Evolutionary conservation across 2,113 vertebrate genomes (phyloP).

Genomic region (Speoplatyrhinus poulsoni): DNA sequence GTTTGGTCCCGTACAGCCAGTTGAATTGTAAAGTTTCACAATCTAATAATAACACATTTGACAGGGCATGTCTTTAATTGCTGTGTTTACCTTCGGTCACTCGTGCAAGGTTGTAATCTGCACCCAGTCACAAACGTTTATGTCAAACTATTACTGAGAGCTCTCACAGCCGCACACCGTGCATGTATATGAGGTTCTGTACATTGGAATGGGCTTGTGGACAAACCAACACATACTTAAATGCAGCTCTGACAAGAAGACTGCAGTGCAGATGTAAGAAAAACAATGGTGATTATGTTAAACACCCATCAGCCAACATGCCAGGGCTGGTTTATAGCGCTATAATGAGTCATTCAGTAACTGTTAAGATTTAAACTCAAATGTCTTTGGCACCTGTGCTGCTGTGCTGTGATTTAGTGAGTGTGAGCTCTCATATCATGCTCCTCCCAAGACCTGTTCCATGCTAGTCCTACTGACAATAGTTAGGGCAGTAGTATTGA

Average conservation of each 20-base stretch:
- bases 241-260: no score
- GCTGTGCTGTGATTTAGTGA: not conserved
- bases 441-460: no score
- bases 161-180: not conserved
- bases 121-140: not conserved
- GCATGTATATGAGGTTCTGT: no score
- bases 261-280: no score
- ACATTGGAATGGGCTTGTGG: no score
- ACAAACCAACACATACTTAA: no score
- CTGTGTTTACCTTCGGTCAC: not conserved
- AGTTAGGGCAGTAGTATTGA: no score
- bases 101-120: slow-evolving; percentile 6
- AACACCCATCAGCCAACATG: not conserved
- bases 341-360: slow-evolving; percentile 2
- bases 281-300: not conserved
- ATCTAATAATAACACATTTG: slow-evolving; percentile 4
- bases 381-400: not conserved
- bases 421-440: no score
- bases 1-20: slow-evolving; percentile 23
- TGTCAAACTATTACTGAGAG: not conserved
- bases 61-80: not conserved
- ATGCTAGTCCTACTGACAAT: no score
- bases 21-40: slow-evolving; percentile 1
- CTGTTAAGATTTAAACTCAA: not conserved
- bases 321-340: not conserved